These are phyloP conservation scores for Lordiphosa stackelbergi DNA, from an alignment of 1,140 invertebrate genomes.

Conservation along the genomic window DNA sequence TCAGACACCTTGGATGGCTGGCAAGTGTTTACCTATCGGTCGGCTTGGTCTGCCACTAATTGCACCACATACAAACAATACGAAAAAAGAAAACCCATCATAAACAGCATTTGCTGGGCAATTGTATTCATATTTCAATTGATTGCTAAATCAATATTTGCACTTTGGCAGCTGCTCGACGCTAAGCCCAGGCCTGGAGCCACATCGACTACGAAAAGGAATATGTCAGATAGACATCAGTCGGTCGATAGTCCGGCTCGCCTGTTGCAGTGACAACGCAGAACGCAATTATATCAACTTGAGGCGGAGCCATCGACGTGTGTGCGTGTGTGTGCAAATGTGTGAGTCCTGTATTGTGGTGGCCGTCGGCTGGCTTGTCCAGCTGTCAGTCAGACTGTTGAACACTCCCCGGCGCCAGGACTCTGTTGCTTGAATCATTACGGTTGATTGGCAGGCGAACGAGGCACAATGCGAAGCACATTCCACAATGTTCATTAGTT, in stretches of 20 bases:
- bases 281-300: conserved; percentile 55
- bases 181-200: conserved; percentile 14
- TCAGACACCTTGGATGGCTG: conserved; percentile 10
- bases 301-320: conserved; percentile 17
- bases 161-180: conserved; percentile 29
- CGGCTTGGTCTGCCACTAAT: conserved; percentile 40
- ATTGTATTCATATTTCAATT: conserved; percentile 48
- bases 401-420: conserved; percentile 14
- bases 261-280: conserved; percentile 42
- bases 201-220: conserved; percentile 4
- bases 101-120: conserved; percentile 25
- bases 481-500: conserved; percentile 44
- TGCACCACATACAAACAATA: conserved; percentile 36
- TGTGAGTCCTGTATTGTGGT: background rate
- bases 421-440: conserved; percentile 55
- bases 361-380: conserved; percentile 15
- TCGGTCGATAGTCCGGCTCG: conserved; percentile 11
- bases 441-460: conserved; percentile 56
- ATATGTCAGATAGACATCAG: conserved; percentile 14
- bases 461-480: conserved; percentile 14
- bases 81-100: conserved; percentile 8
- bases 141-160: conserved; percentile 59
- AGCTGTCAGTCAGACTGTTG: conserved; percentile 37
- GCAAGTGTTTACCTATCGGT: conserved; percentile 19
- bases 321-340: conserved; percentile 5